These are phyloP conservation scores for Labeo calbasu DNA, from an alignment of 2,797 vertebrate species.

Conservation along the genomic window DNA sequence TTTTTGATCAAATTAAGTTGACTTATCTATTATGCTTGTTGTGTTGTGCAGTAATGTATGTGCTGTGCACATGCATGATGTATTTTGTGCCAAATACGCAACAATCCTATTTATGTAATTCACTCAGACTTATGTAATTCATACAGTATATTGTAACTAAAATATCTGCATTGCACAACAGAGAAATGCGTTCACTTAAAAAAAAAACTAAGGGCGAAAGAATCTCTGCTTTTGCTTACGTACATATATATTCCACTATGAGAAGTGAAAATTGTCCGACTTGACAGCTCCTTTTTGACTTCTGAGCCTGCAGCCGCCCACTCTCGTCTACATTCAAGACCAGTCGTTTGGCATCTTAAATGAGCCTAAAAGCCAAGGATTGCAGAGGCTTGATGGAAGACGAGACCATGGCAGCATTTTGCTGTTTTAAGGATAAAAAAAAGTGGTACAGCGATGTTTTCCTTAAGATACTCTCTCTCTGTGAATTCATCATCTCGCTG, in stretches of 20 bases:
- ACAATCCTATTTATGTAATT: neutral
- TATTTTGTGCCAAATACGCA: neutral
- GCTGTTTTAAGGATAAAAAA: neutral
- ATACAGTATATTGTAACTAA: neutral
- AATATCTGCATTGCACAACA: conserved; percentile 1
- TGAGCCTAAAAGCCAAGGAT: conserved; percentile 1
- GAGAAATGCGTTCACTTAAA: neutral
- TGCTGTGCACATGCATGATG: neutral
- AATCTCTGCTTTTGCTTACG: conserved; percentile 14
- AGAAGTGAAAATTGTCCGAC: neutral
- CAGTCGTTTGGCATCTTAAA: neutral
- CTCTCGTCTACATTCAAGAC: conserved; percentile 7
- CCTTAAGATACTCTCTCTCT: neutral
- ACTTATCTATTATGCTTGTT: neutral
- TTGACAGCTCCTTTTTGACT: neutral
- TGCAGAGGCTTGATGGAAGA: neutral
- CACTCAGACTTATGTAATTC: neutral
- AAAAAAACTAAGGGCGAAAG: neutral
- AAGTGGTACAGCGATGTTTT: neutral
- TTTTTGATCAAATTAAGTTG: neutral
- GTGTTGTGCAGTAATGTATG: neutral
- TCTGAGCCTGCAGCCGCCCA: neutral
- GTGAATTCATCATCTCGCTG: neutral
- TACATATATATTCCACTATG: conserved; percentile 23
- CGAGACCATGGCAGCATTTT: neutral